Percentiles rank a stretch among this genome's conserved stretches.
Conservation (phyloP, 2,113 vertebrate species). For the Oceanodroma tethys region DNA sequence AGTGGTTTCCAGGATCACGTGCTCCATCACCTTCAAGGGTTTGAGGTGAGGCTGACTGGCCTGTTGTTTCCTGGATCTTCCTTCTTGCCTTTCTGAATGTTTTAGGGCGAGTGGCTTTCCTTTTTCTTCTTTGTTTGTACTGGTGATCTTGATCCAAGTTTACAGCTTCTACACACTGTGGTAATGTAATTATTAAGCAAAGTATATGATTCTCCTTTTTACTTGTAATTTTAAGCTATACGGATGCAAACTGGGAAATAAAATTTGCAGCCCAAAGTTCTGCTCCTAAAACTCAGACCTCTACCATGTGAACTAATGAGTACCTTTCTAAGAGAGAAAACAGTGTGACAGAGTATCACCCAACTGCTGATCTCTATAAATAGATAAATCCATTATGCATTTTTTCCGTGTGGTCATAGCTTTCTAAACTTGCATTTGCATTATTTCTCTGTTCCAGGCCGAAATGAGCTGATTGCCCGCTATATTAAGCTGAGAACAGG, state of each 20-base stretch:
- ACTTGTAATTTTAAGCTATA: background rate
- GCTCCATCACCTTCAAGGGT: background rate
- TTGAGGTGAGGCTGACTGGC: background rate
- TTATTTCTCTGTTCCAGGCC: slow-evolving; percentile 75
- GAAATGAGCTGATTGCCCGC: slow-evolving; percentile 93
- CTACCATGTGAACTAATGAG: background rate
- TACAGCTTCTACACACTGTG: background rate
- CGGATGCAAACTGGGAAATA: background rate
- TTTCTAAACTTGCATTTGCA: background rate
- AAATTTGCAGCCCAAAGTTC: background rate
- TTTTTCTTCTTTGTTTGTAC: background rate
- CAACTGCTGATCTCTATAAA: background rate
- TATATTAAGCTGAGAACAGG: slow-evolving; percentile 96
- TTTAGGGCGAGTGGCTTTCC: background rate
- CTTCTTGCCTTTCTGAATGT: background rate
- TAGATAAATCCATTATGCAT: background rate
- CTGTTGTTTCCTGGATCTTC: background rate
- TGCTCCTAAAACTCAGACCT: background rate
- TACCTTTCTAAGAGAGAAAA: background rate
- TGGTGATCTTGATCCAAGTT: background rate
- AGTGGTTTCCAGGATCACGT: background rate
- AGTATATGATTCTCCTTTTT: background rate
- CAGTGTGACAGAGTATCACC: background rate
- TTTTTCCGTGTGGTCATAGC: background rate
- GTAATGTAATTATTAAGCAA: background rate